A percentile compares a stretch with the other conserved stretches of the same genome.
Evolutionary conservation across 2,797 vertebrate species (phyloP).

Genomic region (Gymnothorax reevesii): DNA sequence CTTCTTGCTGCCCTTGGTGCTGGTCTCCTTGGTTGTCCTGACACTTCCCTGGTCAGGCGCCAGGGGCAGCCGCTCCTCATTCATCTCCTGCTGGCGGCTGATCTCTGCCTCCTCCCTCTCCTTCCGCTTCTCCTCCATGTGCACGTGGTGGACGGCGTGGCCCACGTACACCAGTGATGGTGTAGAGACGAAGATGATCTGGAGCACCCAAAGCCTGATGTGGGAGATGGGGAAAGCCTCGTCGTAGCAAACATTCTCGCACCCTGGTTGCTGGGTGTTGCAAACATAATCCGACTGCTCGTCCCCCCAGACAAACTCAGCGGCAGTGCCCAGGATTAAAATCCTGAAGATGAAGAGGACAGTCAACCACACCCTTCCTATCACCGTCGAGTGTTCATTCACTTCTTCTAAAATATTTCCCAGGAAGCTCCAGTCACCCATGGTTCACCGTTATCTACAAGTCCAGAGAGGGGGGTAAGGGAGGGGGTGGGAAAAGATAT

Average conservation of each 20-base stretch:
- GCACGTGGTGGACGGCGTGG: slow-evolving; percentile 90
- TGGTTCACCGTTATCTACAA: slow-evolving; percentile 76
- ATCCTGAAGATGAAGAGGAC: slow-evolving; percentile 98
- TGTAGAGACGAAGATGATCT: slow-evolving; percentile 97
- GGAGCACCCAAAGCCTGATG: slow-evolving; percentile 96
- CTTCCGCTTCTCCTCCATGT: slow-evolving; percentile 92
- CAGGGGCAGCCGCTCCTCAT: slow-evolving; percentile 78
- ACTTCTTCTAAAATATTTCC: slow-evolving; percentile 99
- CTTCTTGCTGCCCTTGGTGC: slow-evolving; percentile 86
- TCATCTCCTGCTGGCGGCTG: slow-evolving; percentile 76
- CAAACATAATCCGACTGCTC: slow-evolving; percentile 97
- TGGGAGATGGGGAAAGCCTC: slow-evolving; percentile 98
- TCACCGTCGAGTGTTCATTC: slow-evolving; percentile 96
- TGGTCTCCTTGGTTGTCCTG: slow-evolving; percentile 78
- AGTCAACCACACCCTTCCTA: slow-evolving; percentile 95
- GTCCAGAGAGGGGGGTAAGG: slow-evolving; percentile 49
- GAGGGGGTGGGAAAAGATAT: neutral
- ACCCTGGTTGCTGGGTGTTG: slow-evolving; percentile 96
- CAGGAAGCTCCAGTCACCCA: slow-evolving; percentile 99
- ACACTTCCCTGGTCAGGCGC: slow-evolving; percentile 81
- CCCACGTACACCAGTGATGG: slow-evolving; percentile 93
- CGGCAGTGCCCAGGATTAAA: slow-evolving; percentile 92
- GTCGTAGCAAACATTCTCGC: slow-evolving; percentile 96
- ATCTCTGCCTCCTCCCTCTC: slow-evolving; percentile 83
- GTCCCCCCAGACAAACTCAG: slow-evolving; percentile 95